Evolutionary conservation across 2,113 vertebrate species (phyloP).

Genomic region (Pachypanchax playfairii): DNA sequence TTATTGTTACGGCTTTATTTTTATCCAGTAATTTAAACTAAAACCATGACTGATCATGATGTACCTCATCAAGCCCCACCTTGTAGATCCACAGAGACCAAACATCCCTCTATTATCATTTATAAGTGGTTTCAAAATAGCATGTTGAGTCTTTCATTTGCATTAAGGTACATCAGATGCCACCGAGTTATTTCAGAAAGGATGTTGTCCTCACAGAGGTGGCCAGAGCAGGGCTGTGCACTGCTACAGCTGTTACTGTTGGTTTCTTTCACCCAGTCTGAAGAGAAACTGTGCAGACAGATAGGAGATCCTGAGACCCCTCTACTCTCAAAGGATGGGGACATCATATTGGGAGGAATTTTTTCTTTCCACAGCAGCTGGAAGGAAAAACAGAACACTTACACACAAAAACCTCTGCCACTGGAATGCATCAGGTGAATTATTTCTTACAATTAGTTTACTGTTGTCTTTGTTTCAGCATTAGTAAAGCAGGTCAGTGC

Average conservation of each 20-base stretch:
- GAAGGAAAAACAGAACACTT: slow-evolving; percentile 45
- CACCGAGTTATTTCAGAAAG: slow-evolving; percentile 1
- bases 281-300: slow-evolving; percentile 48
- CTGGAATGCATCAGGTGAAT: slow-evolving; percentile 72
- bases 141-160: background rate
- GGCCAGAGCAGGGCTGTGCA: slow-evolving; percentile 58
- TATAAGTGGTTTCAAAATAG: background rate
- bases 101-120: background rate
- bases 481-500: background rate
- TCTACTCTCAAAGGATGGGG: slow-evolving; percentile 62
- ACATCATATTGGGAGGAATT: slow-evolving; percentile 70
- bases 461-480: background rate
- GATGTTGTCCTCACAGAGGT: slow-evolving; percentile 50
- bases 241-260: slow-evolving; percentile 63
- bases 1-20: no score
- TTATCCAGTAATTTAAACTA: no score
- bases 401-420: slow-evolving; percentile 49
- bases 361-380: slow-evolving; percentile 73
- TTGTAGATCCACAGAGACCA: background rate
- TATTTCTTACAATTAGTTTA: background rate
- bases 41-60: no score
- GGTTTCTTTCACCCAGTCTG: slow-evolving; percentile 41
- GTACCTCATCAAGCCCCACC: background rate
- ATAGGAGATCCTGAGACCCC: slow-evolving; percentile 60
- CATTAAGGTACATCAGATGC: slow-evolving; percentile 4